Evolutionary conservation across 2,797 vertebrate species (phyloP).

Genomic region (Diplodus sargus): DNA sequence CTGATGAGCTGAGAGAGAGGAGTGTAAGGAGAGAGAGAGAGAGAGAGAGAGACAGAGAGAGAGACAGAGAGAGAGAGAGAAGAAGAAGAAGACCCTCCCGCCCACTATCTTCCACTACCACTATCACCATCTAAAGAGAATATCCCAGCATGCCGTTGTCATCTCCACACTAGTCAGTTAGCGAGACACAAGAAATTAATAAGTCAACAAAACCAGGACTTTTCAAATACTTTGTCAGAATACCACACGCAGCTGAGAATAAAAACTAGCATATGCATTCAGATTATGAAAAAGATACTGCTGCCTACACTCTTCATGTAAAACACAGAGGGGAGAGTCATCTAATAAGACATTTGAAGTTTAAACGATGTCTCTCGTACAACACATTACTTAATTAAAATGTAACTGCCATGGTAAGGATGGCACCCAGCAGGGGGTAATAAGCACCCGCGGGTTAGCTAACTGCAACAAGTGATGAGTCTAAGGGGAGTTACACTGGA

Average conservation of each 20-base stretch:
- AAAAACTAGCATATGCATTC: conserved; percentile 64
- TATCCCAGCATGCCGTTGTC: conserved; percentile 82
- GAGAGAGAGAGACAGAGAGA: conserved; percentile 36
- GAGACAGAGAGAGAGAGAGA: conserved; percentile 31
- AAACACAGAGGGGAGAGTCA: conserved; percentile 54
- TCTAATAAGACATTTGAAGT: conserved; percentile 71
- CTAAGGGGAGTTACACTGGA: conserved; percentile 35
- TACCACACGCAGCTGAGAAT: conserved; percentile 56
- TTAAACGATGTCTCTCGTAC: conserved; percentile 62
- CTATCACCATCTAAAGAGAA: conserved; percentile 77
- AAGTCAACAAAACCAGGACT: conserved; percentile 81
- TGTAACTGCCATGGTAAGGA: conserved; percentile 46
- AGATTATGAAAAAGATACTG: conserved; percentile 46
- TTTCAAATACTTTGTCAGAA: conserved; percentile 73
- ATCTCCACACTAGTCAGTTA: conserved; percentile 78
- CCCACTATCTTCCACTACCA: conserved; percentile 57
- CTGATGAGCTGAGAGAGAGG: conserved; percentile 73
- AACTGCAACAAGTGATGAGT: conserved; percentile 58
- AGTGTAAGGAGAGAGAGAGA: conserved; percentile 41
- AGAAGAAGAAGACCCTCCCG: conserved; percentile 58
- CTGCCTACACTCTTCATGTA: conserved; percentile 55
- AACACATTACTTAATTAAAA: conserved; percentile 73
- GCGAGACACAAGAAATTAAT: conserved; percentile 84
- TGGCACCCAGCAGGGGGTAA: conserved; percentile 49
- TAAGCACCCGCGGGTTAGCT: conserved; percentile 58